Base-by-base conservation (phyloP, 2,113 vertebrate genomes). In the Hippocampus zosterae region DNA sequence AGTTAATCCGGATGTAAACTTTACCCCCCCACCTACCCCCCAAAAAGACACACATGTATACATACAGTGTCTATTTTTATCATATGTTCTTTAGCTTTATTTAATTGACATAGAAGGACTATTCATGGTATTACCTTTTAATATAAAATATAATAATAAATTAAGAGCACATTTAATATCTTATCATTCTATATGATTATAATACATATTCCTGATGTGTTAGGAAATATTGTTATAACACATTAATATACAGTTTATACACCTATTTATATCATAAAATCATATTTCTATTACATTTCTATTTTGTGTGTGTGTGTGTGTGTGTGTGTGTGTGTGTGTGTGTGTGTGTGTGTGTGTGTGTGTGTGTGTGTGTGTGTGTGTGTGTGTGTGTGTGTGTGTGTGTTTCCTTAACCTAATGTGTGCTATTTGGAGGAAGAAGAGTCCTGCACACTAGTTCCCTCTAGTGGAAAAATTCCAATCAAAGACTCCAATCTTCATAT, bases 391-490 rank as follows among this genome's bases (percentile, higher is more conserved):
- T 33, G 29, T 33, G 29, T 33, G 29, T 33, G 29, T 33, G 29
- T 33, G 29, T 33, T 4, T 42, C 37, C 9, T 64, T 41, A 41
- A 41, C 1, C 46, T 41, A 12, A 21, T 73, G 50, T 73, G 62
- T 21, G 21, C 62, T 25, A 63, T 15, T 29, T 65, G 18, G 52
- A 29, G 12, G 60, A 9, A 40, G 23, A 61, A 27, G 48, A 72
- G 72, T 72, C 73, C 69, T 90, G 81, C 87, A 85, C 90, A 88
- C 75, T 75, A 57, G 8, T 59, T 67, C 89, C 88, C 89, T 91
- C 92, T 90, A 85, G 91, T 89, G 92, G 90, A 72, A 70, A 73
- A 65, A 79, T 2, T 1, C 15, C 8, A 72, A 77, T 72, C 81
- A n/a, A 42, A 55, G 6, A 5, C 13, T 13, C 21, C 29, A 2